phyloP scores from a whole-genome alignment of 1,140 invertebrate genomes.

The Cherax destructor region DNA sequence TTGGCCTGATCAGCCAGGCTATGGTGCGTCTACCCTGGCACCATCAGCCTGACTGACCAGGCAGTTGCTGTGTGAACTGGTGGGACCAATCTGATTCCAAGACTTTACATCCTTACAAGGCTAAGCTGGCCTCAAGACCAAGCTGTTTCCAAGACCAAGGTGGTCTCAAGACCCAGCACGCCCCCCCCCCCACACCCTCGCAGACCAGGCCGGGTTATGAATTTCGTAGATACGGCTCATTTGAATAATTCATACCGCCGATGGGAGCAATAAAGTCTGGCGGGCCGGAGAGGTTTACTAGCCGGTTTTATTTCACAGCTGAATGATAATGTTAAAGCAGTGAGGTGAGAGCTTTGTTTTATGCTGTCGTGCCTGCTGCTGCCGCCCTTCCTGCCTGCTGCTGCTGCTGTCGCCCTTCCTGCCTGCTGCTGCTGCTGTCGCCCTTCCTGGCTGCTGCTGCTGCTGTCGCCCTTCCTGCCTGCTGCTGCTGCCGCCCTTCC shows the following conservation, averaged over 20 bases:
- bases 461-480: neutral
- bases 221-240: conserved; percentile 22
- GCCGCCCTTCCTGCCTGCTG: too few relatives aligned
- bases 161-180: neutral
- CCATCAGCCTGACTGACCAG: too few relatives aligned
- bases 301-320: conserved; percentile 18
- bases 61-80: too few relatives aligned
- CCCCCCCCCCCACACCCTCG: neutral
- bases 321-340: conserved; percentile 22
- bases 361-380: neutral
- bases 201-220: neutral
- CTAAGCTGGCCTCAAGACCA: too few relatives aligned
- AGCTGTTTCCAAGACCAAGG: too few relatives aligned
- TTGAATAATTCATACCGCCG: conserved; percentile 28
- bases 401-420: neutral
- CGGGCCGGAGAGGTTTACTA: neutral
- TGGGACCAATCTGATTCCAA: too few relatives aligned
- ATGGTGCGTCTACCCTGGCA: too few relatives aligned
- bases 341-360: too few relatives aligned
- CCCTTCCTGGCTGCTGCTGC: neutral
- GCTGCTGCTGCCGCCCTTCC: neutral
- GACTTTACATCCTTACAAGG: too few relatives aligned
- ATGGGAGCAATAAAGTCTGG: conserved; percentile 25
- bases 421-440: neutral
- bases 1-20: too few relatives aligned